Evolutionary conservation across 1,140 invertebrate species (phyloP), one percentile per base, ranked within the genome.

Genomic region (Belonocnema kinseyi): DNA sequence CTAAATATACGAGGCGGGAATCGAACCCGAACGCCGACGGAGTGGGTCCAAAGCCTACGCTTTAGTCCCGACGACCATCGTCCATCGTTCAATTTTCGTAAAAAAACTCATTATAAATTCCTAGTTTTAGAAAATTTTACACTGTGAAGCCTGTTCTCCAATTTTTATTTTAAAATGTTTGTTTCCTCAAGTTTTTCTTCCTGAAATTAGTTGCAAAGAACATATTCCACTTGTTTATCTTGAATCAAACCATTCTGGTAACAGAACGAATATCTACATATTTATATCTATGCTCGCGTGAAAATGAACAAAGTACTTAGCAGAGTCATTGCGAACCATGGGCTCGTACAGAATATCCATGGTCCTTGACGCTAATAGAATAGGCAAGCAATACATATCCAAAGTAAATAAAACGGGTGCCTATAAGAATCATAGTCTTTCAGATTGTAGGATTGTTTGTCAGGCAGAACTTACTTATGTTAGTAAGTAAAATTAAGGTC

Each of bases 381-480:
- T 83, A 90, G 84, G 86, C 89, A 91, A 91, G 90, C 90, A 90
- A 89, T 89, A 88, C 88, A 89, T 86, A 91, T 89, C 85, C 86
- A 88, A 91, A 88, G 87, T 86, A 87, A 89, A 86, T 88, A 87
- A 87, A 86, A 73, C 87, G 85, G 85, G 84, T 86, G 82, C 86
- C 77, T 81, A 84, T 78, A 52, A 71, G 50, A 82, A 81, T 85
- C 85, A 90, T 88, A 89, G 85, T 90, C 80, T 86, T 81, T 87
- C 82, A 86, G 82, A 82, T 83, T 88, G 82, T 89, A 85, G 88
- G 89, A 91, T 90, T 90, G 86, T 89, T 90, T 91, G 90, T 92
- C 91, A 91, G 90, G 90, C 83, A 92, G 89, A 91, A 92, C 91
- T 92, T 92, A 92, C 91, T 92, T 91, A 91, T 92, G 90, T 92